Percentiles rank a stretch among this genome's conserved stretches.
Evolutionary conservation across 2,113 vertebrate genomes (phyloP).

Genomic region (Synchiropus splendidus): DNA sequence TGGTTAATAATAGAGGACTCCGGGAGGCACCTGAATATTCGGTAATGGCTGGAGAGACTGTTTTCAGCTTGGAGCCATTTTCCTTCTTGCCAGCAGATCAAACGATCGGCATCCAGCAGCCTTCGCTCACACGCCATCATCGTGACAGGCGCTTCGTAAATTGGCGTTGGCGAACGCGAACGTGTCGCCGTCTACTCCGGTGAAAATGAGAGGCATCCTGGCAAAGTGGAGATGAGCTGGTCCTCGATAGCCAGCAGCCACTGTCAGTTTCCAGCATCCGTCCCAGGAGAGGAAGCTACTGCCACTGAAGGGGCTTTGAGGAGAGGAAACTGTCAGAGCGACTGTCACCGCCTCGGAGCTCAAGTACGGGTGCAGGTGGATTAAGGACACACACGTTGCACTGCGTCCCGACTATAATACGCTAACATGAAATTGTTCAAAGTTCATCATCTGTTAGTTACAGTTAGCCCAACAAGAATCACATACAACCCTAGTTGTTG

Average conservation of each 20-base stretch:
- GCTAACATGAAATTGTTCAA: background rate
- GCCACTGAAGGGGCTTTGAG: constrained; percentile 55
- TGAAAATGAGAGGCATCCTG: constrained; percentile 15
- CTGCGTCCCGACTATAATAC: background rate
- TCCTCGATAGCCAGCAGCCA: constrained; percentile 42
- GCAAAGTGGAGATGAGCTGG: constrained; percentile 29
- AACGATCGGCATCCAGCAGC: constrained; percentile 27
- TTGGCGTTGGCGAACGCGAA: constrained; percentile 35
- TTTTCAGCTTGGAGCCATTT: constrained; percentile 34
- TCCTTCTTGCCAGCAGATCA: constrained; percentile 28
- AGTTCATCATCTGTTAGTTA: background rate
- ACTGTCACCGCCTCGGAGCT: constrained; percentile 32
- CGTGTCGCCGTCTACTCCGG: constrained; percentile 24
- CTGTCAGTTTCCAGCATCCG: constrained; percentile 29
- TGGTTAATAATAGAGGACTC: constrained; percentile 46
- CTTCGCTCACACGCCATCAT: constrained; percentile 8
- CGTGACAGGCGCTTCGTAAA: constrained; percentile 38
- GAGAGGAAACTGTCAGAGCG: constrained; percentile 48
- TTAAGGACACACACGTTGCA: background rate
- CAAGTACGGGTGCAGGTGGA: background rate
- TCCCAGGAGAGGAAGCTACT: constrained; percentile 47
- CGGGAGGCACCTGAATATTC: constrained; percentile 18
- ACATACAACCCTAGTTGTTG: background rate
- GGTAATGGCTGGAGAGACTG: constrained; percentile 33
- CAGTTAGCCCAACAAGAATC: background rate